A percentile compares a stretch with the other conserved stretches of the same genome.
Evolutionary conservation across 2,888 invertebrate species (phyloP).

Genomic region (Lepidonotus clava): DNA sequence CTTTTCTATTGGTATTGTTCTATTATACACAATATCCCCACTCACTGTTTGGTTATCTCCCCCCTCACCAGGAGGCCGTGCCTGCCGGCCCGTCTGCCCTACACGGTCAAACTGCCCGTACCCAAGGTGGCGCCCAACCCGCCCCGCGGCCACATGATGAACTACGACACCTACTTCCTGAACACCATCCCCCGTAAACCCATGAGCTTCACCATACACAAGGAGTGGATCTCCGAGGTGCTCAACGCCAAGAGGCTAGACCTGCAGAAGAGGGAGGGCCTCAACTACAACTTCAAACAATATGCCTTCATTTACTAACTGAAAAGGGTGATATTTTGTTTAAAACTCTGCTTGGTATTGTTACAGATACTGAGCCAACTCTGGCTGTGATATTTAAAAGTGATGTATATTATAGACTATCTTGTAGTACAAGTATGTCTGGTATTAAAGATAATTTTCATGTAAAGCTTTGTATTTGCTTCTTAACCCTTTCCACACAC

Average conservation of each 20-base stretch:
- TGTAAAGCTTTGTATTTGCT: too few relatives aligned
- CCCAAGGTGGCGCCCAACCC: constrained; percentile 71
- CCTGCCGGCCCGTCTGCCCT: constrained; percentile 68
- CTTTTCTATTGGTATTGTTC: not conserved
- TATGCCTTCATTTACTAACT: constrained; percentile 77
- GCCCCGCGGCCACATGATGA: constrained; percentile 75
- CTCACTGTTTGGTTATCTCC: not conserved
- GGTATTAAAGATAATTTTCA: too few relatives aligned
- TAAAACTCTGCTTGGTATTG: too few relatives aligned
- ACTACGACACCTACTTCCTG: constrained; percentile 78
- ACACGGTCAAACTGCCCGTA: constrained; percentile 70
- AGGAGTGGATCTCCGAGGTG: constrained; percentile 78
- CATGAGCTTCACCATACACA: constrained; percentile 73
- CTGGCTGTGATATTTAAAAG: too few relatives aligned
- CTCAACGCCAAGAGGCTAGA: constrained; percentile 77
- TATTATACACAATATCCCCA: not conserved
- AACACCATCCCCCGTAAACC: constrained; percentile 77
- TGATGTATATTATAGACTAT: too few relatives aligned
- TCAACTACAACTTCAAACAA: constrained; percentile 74
- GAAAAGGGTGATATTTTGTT: too few relatives aligned
- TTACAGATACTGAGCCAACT: too few relatives aligned
- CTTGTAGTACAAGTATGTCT: too few relatives aligned
- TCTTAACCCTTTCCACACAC: too few relatives aligned
- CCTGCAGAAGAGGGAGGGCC: constrained; percentile 74
- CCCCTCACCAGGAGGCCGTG: constrained; percentile 60